Percentiles rank a stretch among this genome's conserved stretches.
These are phyloP conservation scores for Drosophila punjabiensis DNA, from an alignment of 1,140 invertebrate genomes.

Conservation along the genomic window DNA sequence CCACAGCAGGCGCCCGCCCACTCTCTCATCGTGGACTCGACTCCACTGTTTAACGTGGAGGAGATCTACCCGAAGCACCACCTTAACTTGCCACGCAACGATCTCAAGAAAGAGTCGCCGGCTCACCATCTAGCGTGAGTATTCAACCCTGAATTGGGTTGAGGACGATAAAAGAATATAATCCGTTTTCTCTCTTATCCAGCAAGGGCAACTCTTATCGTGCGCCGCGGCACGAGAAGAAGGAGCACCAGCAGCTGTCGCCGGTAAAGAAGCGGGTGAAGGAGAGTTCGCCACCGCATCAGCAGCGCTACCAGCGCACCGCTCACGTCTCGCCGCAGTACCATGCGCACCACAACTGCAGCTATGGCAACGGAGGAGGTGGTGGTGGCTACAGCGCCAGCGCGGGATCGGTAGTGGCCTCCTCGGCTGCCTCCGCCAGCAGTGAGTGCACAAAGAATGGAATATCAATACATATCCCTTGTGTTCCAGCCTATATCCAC, in stretches of 20 bases:
- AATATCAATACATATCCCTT: neutral
- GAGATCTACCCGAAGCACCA: slow-evolving; percentile 85
- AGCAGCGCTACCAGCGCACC: slow-evolving; percentile 86
- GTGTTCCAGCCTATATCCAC: too few species aligned
- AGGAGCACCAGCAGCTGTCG: slow-evolving; percentile 96
- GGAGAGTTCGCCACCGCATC: slow-evolving; percentile 95
- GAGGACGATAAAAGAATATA: neutral
- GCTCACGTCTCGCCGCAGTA: slow-evolving; percentile 85
- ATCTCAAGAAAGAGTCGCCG: slow-evolving; percentile 85
- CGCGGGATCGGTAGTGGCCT: slow-evolving; percentile 65
- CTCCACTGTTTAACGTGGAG: slow-evolving; percentile 89
- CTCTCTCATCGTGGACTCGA: slow-evolving; percentile 92
- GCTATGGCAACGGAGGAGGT: slow-evolving; percentile 74
- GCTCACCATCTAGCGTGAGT: slow-evolving; percentile 85
- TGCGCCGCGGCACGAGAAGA: slow-evolving; percentile 90
- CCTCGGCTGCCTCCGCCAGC: slow-evolving; percentile 72
- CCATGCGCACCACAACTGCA: slow-evolving; percentile 81
- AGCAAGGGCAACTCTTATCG: slow-evolving; percentile 84
- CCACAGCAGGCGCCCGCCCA: slow-evolving; percentile 92
- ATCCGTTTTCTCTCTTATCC: neutral
- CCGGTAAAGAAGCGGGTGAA: slow-evolving; percentile 99
- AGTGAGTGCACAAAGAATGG: slow-evolving; percentile 55
- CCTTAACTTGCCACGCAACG: slow-evolving; percentile 84
- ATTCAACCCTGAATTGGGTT: neutral
- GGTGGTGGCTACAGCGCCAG: slow-evolving; percentile 56